phyloP scores from a whole-genome alignment of 1,140 invertebrate species.

The Propsilocerus akamusi region DNA sequence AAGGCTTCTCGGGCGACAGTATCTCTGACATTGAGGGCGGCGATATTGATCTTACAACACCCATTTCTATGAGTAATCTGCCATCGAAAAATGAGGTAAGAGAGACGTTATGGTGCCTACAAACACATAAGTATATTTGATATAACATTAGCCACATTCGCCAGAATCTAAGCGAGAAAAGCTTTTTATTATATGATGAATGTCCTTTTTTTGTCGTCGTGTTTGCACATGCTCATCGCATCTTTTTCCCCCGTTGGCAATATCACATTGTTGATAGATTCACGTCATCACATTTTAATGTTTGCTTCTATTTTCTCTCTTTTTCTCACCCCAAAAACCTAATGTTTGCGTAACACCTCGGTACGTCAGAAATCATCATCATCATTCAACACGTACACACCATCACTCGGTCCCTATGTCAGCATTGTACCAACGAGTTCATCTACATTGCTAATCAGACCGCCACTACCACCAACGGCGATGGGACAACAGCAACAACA shows the following conservation, averaged over 20 bases:
- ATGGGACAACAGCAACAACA: background rate
- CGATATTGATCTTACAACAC: slow-evolving; percentile 45
- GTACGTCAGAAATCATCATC: too few species aligned
- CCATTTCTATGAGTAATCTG: slow-evolving; percentile 29
- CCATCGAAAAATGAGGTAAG: slow-evolving; percentile 15
- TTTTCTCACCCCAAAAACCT: background rate
- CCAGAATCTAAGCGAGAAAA: too few species aligned
- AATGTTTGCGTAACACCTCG: too few species aligned
- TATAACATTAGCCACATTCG: background rate
- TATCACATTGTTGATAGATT: too few species aligned
- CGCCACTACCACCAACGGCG: background rate
- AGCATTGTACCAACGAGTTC: background rate
- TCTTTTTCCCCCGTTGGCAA: too few species aligned
- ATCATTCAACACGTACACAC: background rate
- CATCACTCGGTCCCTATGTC: background rate
- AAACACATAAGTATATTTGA: background rate
- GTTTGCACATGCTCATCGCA: too few species aligned
- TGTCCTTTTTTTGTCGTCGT: too few species aligned
- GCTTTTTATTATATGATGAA: too few species aligned
- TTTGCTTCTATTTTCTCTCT: too few species aligned
- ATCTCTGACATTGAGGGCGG: slow-evolving; percentile 47
- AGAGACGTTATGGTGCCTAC: background rate
- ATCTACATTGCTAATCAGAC: background rate
- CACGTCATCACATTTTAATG: too few species aligned
- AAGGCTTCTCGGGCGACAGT: slow-evolving; percentile 44